Evolutionary conservation across 2,797 vertebrate genomes (phyloP), one percentile per base, ranked within the genome.

Genomic region (Nothura maculosa): DNA sequence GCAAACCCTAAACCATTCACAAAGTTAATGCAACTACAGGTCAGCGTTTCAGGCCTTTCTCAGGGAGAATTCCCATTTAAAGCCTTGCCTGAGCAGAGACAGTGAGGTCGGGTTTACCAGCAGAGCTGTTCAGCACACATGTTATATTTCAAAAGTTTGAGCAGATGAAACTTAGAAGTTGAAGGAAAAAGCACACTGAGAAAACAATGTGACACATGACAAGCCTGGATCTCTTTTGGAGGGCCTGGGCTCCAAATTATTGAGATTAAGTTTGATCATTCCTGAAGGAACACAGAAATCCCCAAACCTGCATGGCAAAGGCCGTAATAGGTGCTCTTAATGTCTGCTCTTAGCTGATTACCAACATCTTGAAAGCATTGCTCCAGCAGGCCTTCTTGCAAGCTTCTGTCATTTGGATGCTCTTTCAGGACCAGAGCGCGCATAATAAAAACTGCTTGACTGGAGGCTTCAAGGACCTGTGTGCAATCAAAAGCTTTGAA

Each of bases 331-430:
- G 32, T 94, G 95, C 92, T 96, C 96, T 95, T 96, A 94, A 81
- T 92, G 96, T 77, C 87, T 89, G 94, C 90, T 90, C 94, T 96
- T 96, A 94, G 97, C 97, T 98, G 98, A 98, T 98, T 98, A 97
- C 97, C 96, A 97, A 97, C 98, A 98, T 98, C 98, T 98, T 98
- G 98, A 98, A 98, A 67, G 94, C 97, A 98, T 98, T 98, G 97
- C 94, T 93, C 87, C 60, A 83, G 95, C 94, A 87, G 38, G 83
- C 84, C 83, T 96, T 94, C 95, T 97, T 77, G 64, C 90, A 87
- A 96, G 97, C 96, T 94, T 94, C 96, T 98, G 98, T 97, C 98
- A 97, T 97, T 97, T 96, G 95, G 86, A 79, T 92, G 94, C 89
- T 91, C 74, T 79, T 32, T 90, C 87, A 88, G 91, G 98, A 79